A percentile compares a stretch with the other conserved stretches of the same genome.
Conservation (phyloP, 1,140 invertebrate genomes). For the Leptestheria dahalacensis region DNA sequence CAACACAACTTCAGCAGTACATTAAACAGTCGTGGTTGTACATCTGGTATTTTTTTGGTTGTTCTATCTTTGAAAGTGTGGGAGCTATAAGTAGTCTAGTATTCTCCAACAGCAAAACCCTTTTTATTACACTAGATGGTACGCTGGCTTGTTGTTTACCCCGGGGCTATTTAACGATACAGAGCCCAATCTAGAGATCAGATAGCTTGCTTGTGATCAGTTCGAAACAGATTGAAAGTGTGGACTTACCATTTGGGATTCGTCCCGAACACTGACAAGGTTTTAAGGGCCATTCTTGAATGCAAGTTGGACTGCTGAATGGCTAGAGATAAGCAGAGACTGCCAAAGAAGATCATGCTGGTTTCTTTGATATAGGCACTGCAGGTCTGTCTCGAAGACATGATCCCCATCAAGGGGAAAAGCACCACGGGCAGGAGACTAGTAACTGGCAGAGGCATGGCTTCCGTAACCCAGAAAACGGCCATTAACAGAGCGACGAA, state of each 20-base stretch:
- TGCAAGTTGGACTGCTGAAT: conserved; percentile 73
- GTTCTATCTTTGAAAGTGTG: no score
- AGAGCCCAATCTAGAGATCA: background rate
- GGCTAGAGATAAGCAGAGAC: conserved; percentile 62
- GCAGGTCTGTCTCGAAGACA: conserved; percentile 35
- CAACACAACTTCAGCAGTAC: no score
- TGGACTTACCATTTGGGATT: conserved; percentile 30
- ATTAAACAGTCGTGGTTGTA: no score
- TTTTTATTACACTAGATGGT: no score
- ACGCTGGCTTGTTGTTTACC: no score
- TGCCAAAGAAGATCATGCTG: conserved; percentile 37
- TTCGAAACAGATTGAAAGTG: background rate
- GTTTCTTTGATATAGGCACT: conserved; percentile 42
- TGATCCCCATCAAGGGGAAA: conserved; percentile 57
- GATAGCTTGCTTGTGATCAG: background rate
- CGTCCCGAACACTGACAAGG: conserved; percentile 55
- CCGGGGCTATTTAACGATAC: no score
- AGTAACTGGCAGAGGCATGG: conserved; percentile 63
- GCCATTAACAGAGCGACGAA: conserved; percentile 68
- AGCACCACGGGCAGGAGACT: conserved; percentile 68
- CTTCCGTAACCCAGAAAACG: conserved; percentile 68
- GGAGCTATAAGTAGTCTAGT: no score
- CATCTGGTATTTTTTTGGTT: no score
- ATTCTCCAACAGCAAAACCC: no score
- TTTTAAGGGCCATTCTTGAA: conserved; percentile 60